Evolutionary conservation across 2,113 vertebrate genomes (phyloP).

Genomic region (Psittacula cyanocephala): DNA sequence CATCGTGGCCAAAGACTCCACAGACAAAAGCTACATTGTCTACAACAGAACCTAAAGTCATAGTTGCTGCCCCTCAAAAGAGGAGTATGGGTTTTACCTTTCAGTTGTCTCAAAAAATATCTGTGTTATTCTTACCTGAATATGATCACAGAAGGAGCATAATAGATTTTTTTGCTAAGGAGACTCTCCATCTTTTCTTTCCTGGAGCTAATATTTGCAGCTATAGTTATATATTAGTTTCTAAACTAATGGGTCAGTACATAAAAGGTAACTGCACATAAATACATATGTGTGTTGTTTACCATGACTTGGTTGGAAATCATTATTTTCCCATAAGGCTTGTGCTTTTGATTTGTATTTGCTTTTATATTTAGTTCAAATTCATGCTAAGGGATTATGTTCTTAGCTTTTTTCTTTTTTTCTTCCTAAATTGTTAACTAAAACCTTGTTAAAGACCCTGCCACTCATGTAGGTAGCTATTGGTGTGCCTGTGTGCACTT

Average conservation of each 20-base stretch:
- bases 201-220: background rate
- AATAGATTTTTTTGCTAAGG: background rate
- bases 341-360: background rate
- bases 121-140: background rate
- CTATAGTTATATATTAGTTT: background rate
- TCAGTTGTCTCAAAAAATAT: background rate
- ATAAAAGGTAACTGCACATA: background rate
- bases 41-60: rapidly evolving
- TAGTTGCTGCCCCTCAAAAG: background rate
- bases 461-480: background rate
- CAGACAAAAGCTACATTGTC: background rate
- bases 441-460: background rate
- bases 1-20: background rate
- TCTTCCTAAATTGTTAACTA: background rate
- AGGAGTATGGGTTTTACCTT: background rate
- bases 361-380: background rate
- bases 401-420: background rate
- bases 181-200: background rate
- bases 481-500: background rate
- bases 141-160: background rate
- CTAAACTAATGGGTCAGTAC: background rate
- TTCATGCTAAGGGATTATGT: background rate
- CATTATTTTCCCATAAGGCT: background rate
- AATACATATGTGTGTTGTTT: background rate
- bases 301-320: background rate